phyloP scores from a whole-genome alignment of 1,140 invertebrate genomes.

The Aphelenchoides besseyi region DNA sequence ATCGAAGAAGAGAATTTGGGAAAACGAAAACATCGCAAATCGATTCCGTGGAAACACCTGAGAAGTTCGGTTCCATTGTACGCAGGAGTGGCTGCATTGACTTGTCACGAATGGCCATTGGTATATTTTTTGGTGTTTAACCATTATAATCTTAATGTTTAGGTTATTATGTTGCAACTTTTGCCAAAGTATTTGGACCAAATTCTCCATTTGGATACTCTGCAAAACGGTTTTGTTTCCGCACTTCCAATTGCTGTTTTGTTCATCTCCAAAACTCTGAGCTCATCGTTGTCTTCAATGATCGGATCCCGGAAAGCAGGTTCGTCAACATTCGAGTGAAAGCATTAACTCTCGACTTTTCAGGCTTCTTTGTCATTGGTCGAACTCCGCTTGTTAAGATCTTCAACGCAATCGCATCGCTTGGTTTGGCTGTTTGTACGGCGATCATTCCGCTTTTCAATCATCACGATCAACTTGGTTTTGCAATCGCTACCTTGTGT shows the following conservation, averaged over 20 bases:
- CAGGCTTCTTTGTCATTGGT: conserved; percentile 28
- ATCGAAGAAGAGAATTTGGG: conserved; percentile 59
- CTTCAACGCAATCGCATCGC: conserved; percentile 52
- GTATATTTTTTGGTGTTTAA: conserved; percentile 28
- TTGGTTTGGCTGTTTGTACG: conserved; percentile 51
- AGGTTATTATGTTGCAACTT: conserved; percentile 31
- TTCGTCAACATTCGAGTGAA: too few species aligned
- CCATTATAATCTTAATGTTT: not conserved
- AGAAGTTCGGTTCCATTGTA: conserved; percentile 48
- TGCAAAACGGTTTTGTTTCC: conserved; percentile 56
- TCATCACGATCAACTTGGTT: conserved; percentile 19
- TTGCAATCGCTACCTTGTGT: conserved; percentile 46
- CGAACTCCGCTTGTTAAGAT: conserved; percentile 51
- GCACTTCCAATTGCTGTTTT: conserved; percentile 58
- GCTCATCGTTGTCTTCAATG: conserved; percentile 57
- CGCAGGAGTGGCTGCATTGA: conserved; percentile 54
- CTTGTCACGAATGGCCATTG: conserved; percentile 61
- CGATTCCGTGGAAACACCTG: conserved; percentile 53
- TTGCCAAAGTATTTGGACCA: conserved; percentile 59
- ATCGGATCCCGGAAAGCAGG: conserved; percentile 55
- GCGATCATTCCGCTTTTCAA: conserved; percentile 43
- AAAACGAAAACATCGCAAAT: conserved; percentile 48
- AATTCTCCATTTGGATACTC: conserved; percentile 47
- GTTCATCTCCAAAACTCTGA: conserved; percentile 60
- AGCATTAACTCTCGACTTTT: not conserved